Conservation (phyloP, 1,140 invertebrate species). For the Orius laevigatus region DNA sequence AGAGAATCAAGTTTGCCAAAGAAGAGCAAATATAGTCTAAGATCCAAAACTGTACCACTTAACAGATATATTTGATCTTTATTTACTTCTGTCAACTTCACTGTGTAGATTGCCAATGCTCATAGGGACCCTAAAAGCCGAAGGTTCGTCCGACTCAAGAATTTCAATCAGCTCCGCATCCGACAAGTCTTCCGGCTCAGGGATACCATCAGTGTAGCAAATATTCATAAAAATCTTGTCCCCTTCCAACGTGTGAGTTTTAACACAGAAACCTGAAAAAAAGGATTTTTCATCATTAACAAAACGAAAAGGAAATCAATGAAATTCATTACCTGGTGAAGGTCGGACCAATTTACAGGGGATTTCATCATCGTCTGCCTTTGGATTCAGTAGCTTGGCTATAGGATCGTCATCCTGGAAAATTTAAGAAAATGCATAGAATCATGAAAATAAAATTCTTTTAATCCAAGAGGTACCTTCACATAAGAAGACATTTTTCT, state of each 20-base stretch:
- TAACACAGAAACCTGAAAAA: slow-evolving; percentile 62
- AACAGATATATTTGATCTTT: too few species aligned
- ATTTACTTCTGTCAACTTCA: slow-evolving; percentile 57
- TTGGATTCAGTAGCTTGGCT: too few species aligned
- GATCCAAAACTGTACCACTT: too few species aligned
- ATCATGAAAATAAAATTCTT: too few species aligned
- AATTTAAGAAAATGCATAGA: too few species aligned
- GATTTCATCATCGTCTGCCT: not conserved
- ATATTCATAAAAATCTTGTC: slow-evolving; percentile 68
- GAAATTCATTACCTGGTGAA: not conserved
- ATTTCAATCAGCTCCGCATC: slow-evolving; percentile 55
- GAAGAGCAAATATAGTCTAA: too few species aligned
- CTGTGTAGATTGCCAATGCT: slow-evolving; percentile 64
- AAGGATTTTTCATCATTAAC: too few species aligned
- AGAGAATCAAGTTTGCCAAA: too few species aligned
- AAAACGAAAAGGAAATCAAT: not conserved
- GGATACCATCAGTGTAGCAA: slow-evolving; percentile 57
- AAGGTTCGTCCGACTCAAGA: slow-evolving; percentile 49
- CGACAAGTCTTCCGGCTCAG: slow-evolving; percentile 59
- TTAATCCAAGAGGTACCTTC: too few species aligned
- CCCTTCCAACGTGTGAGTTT: slow-evolving; percentile 47
- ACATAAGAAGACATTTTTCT: too few species aligned
- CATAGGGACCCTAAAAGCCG: slow-evolving; percentile 65
- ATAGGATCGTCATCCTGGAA: too few species aligned
- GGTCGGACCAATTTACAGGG: not conserved